Evolutionary conservation across 2,113 vertebrate genomes (phyloP).

Genomic region (Cardinalis cardinalis): DNA sequence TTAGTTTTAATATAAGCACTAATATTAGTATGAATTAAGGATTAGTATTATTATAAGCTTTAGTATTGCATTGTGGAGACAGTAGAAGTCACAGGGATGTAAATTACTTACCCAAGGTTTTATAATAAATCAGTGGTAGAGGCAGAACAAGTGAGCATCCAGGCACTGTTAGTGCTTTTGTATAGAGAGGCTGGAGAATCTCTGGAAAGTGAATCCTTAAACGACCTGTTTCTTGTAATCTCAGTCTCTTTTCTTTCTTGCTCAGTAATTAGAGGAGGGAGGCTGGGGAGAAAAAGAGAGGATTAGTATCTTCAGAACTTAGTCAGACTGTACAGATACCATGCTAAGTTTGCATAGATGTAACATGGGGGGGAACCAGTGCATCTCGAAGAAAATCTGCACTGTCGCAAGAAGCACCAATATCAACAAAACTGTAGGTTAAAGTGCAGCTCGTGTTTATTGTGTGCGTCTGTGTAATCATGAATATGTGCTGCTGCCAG

Average conservation of each 20-base stretch:
- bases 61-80: not conserved
- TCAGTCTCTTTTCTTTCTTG: not conserved
- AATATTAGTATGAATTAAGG: not conserved
- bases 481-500: not conserved
- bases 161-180: not conserved
- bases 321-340: not conserved
- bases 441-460: not conserved
- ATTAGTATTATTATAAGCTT: not conserved
- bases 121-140: not conserved
- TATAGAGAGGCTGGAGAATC: not conserved
- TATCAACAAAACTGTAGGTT: not conserved
- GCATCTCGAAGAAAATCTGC: not conserved
- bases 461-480: not conserved
- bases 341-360: not conserved
- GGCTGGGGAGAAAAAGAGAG: not conserved
- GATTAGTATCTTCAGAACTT: not conserved
- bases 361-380: not conserved
- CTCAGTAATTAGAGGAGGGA: not conserved
- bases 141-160: rapidly evolving
- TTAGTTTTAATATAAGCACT: not conserved
- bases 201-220: not conserved
- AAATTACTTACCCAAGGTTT: not conserved
- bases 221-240: not conserved
- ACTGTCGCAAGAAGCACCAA: rapidly evolving
- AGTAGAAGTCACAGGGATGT: not conserved